These are phyloP conservation scores for Promerops cafer DNA, from an alignment of 2,113 vertebrate genomes.

Conservation along the genomic window DNA sequence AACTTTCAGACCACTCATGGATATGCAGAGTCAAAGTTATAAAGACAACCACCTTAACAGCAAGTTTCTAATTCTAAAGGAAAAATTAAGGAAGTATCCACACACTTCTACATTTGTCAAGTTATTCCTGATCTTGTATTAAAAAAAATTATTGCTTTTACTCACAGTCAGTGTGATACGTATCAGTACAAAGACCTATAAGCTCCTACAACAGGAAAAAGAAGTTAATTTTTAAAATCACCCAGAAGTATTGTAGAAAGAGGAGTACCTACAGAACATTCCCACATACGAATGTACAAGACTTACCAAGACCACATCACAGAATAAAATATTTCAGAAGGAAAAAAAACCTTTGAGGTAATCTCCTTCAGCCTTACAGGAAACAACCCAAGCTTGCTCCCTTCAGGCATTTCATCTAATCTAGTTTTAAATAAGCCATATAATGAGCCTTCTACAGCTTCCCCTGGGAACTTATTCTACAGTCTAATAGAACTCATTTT, in stretches of 20 bases:
- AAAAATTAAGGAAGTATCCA: background rate
- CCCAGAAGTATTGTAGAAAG: background rate
- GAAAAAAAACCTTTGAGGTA: background rate
- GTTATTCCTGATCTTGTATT: background rate
- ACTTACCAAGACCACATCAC: background rate
- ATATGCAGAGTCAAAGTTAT: background rate
- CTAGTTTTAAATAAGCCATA: slow-evolving; percentile 52
- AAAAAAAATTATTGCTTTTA: background rate
- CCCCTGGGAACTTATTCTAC: slow-evolving; percentile 1
- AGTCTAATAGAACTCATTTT: slow-evolving; percentile 24
- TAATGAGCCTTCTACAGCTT: slow-evolving; percentile 49
- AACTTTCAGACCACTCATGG: background rate
- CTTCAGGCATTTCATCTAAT: slow-evolving; percentile 47
- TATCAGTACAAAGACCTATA: background rate
- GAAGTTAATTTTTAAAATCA: background rate
- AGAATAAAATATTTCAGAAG: background rate
- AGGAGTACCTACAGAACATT: background rate
- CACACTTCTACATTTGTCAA: background rate
- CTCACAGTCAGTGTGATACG: background rate
- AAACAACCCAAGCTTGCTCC: slow-evolving; percentile 14
- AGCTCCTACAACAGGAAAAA: background rate
- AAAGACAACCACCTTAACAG: background rate
- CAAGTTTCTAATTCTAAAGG: background rate
- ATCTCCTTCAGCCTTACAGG: slow-evolving; percentile 1
- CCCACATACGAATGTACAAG: background rate